A percentile compares a stretch with the other conserved stretches of the same genome.
Evolutionary conservation across 2,113 vertebrate genomes (phyloP).

Genomic region (human): DNA sequence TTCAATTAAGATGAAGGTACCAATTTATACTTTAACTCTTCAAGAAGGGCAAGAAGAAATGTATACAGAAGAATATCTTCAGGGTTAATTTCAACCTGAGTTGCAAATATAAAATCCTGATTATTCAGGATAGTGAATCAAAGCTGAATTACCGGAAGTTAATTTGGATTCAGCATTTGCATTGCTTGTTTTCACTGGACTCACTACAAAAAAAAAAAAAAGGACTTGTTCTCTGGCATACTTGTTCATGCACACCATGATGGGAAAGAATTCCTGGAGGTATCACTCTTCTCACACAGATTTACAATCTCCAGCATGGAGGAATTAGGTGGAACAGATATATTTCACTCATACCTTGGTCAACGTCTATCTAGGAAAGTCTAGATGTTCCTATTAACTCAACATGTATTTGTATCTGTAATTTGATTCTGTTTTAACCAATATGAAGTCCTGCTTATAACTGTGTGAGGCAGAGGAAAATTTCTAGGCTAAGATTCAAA

Average conservation of each 20-base stretch:
- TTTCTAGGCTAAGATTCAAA: conserved; percentile 9
- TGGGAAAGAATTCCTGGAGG: not conserved
- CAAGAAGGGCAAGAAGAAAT: not conserved
- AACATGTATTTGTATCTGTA: not conserved
- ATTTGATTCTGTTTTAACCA: not conserved
- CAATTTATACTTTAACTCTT: conserved; percentile 24
- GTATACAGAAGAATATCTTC: not conserved
- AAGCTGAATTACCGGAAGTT: conserved; percentile 10
- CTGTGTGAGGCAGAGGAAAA: not conserved
- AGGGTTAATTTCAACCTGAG: conserved; percentile 8
- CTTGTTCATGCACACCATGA: not conserved
- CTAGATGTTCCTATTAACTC: not conserved
- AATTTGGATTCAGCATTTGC: conserved; percentile 16
- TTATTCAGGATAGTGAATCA: not conserved
- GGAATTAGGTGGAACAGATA: not conserved
- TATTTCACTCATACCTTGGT: not conserved
- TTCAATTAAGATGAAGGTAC: not conserved
- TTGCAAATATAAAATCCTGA: not conserved
- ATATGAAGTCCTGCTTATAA: not conserved
- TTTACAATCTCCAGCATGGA: not conserved
- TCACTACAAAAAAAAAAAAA: not conserved
- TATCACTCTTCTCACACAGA: not conserved
- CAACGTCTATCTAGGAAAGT: not conserved
- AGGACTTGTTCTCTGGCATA: not conserved
- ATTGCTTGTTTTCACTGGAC: not conserved